Conservation (phyloP, 2,888 invertebrate genomes). For the Pilophorus perplexus region DNA sequence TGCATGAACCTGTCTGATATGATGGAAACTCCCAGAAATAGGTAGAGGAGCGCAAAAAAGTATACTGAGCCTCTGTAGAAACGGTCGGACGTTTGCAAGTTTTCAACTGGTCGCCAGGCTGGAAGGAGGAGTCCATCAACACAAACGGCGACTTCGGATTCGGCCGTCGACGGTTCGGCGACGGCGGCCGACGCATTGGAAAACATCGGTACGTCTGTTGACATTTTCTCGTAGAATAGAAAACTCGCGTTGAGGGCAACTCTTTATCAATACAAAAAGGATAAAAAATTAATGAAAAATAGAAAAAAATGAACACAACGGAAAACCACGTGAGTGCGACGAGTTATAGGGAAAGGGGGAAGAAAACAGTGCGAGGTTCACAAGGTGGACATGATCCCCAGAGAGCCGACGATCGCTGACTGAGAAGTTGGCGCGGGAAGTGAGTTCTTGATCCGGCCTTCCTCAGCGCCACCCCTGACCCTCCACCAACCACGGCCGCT, state of each 20-base stretch:
- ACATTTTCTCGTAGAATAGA: background rate
- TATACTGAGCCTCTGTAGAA: conserved; percentile 86
- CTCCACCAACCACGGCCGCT: background rate
- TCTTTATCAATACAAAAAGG: background rate
- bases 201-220: background rate
- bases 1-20: conserved; percentile 99
- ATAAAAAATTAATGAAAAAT: background rate
- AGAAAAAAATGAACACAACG: background rate
- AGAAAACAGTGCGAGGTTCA: background rate
- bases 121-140: conserved; percentile 82
- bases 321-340: conserved; percentile 12
- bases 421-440: conserved; percentile 4
- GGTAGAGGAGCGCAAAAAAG: conserved; percentile 82
- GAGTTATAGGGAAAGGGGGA: background rate
- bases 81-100: conserved; percentile 72
- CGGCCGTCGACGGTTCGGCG: conserved; percentile 18
- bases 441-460: background rate
- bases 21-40: conserved; percentile 98
- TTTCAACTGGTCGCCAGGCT: conserved; percentile 80
- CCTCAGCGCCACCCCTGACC: background rate
- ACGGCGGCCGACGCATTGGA: conserved; percentile 11
- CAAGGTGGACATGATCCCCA: conserved; percentile 10
- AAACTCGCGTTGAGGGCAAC: background rate
- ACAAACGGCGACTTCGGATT: conserved; percentile 57
- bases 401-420: conserved; percentile 25